Evolutionary conservation across 1,140 invertebrate genomes (phyloP).

Genomic region (Oncopeltus fasciatus): DNA sequence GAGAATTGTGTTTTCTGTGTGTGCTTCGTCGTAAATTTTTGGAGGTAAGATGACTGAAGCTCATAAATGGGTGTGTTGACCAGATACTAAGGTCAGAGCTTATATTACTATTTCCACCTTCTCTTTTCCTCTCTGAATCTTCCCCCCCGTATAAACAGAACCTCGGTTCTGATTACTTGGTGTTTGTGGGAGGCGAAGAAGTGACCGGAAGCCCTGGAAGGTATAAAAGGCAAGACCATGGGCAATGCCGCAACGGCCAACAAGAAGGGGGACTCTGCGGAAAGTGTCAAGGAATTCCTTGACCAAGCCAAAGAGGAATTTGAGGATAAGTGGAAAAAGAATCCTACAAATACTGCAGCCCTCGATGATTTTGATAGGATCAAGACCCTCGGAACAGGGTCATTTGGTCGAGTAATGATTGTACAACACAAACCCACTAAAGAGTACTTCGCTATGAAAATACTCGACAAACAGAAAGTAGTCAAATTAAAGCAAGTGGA

Average conservation of each 20-base stretch:
- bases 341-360: constrained; percentile 75
- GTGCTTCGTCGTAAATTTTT: constrained; percentile 4
- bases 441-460: constrained; percentile 98
- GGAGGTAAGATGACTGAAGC: constrained; percentile 10
- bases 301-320: constrained; percentile 97
- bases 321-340: constrained; percentile 98
- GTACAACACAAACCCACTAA: constrained; percentile 95
- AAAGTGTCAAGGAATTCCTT: constrained; percentile 97
- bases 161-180: constrained; percentile 26
- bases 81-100: constrained; percentile 6
- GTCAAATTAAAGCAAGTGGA: constrained; percentile 96
- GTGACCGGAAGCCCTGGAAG: constrained; percentile 43
- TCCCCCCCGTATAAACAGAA: constrained; percentile 23
- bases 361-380: constrained; percentile 97
- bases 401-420: constrained; percentile 99
- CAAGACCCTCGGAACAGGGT: constrained; percentile 97
- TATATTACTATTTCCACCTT: constrained; percentile 6
- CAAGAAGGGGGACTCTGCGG: constrained; percentile 92
- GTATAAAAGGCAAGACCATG: constrained; percentile 57
- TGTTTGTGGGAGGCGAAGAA: constrained; percentile 19
- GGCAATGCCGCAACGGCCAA: constrained; percentile 91
- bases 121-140: constrained; percentile 10
- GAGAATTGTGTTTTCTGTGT: constrained; percentile 7
- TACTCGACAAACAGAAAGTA: constrained; percentile 97
- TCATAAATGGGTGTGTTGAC: constrained; percentile 16